Evolutionary conservation across 2,797 vertebrate genomes (phyloP).

Genomic region (Falco concolor): DNA sequence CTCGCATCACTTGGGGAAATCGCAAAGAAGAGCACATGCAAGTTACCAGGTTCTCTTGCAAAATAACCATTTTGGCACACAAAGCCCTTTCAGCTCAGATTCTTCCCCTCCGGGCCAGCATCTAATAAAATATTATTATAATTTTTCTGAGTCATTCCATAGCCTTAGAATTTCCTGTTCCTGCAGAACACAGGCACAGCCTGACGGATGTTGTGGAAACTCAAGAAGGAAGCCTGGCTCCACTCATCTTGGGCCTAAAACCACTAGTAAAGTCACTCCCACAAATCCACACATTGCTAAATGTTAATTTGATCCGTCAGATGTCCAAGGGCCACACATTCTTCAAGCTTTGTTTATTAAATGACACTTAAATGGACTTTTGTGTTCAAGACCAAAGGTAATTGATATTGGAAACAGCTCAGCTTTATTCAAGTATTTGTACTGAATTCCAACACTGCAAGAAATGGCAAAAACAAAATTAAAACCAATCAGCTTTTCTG

Average conservation of each 20-base stretch:
- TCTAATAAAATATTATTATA: neutral
- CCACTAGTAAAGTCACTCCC: neutral
- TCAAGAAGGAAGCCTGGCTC: neutral
- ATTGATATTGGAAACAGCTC: neutral
- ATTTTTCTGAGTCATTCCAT: slow-evolving; percentile 11
- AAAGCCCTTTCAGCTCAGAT: neutral
- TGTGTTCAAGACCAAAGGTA: neutral
- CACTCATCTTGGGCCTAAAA: neutral
- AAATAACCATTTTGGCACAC: neutral
- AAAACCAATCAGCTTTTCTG: neutral
- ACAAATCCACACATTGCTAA: neutral
- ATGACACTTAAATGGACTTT: neutral
- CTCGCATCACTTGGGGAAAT: neutral
- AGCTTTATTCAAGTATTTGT: neutral
- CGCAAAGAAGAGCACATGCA: neutral
- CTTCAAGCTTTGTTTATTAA: slow-evolving; percentile 1
- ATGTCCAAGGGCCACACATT: neutral
- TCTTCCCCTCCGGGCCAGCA: neutral
- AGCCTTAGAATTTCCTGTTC: slow-evolving; percentile 20
- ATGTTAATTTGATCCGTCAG: slow-evolving; percentile 11
- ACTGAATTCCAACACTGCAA: neutral
- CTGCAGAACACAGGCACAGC: neutral
- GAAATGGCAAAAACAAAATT: neutral
- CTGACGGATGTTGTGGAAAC: neutral
- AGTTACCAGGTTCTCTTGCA: neutral